phyloP scores from a whole-genome alignment of 2,888 invertebrate species.

The Troglohyphantes excavatus region DNA sequence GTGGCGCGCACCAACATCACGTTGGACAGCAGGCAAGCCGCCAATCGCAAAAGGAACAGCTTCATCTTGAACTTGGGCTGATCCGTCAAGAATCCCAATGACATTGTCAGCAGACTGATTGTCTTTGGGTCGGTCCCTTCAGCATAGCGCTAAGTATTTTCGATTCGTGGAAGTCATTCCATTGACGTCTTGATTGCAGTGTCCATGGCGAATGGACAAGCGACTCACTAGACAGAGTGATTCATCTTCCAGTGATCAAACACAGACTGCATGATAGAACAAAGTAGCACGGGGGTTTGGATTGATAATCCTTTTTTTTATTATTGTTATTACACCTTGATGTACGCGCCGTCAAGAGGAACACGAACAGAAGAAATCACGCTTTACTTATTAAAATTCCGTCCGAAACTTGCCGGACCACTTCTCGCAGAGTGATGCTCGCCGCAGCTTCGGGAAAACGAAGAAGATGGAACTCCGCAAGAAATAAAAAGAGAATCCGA shows the following conservation, averaged over 20 bases:
- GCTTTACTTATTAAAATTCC: slow-evolving; percentile 68
- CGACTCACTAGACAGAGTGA: slow-evolving; percentile 20
- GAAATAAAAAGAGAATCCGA: background rate
- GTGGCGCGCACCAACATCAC: slow-evolving; percentile 83
- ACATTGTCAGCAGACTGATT: background rate
- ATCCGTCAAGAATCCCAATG: background rate
- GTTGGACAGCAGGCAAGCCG: slow-evolving; percentile 13
- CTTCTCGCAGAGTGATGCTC: slow-evolving; percentile 24
- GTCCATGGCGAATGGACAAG: slow-evolving; percentile 31
- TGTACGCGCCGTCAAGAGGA: background rate
- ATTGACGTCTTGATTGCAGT: background rate
- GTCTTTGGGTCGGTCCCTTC: background rate
- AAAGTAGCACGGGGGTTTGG: background rate
- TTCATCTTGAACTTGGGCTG: slow-evolving; percentile 50
- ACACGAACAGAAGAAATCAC: slow-evolving; percentile 47
- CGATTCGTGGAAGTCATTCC: background rate
- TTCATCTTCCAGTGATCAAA: background rate
- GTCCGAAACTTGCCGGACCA: slow-evolving; percentile 44
- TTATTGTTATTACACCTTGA: background rate
- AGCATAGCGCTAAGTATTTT: background rate
- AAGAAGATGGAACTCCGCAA: background rate
- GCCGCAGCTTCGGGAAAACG: background rate
- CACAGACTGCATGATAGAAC: background rate
- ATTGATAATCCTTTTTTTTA: slow-evolving; percentile 32
- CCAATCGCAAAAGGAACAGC: slow-evolving; percentile 21